A percentile compares a stretch with the other conserved stretches of the same genome.
These are phyloP conservation scores for Trichomalopsis sarcophagae DNA, from an alignment of 1,140 invertebrate genomes.

Conservation along the genomic window DNA sequence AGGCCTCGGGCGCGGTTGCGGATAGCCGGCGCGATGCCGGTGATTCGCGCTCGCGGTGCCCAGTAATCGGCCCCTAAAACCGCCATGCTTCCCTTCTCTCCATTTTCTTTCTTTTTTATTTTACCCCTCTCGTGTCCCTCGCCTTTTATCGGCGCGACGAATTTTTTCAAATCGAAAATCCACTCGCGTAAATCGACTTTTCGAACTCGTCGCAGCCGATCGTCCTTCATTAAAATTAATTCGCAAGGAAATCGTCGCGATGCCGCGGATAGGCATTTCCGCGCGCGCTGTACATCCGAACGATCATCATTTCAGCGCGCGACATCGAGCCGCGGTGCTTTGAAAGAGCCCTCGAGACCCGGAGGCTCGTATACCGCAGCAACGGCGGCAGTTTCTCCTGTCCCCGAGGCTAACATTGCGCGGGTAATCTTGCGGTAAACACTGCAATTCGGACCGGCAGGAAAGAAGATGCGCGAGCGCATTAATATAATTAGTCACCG, in stretches of 20 bases:
- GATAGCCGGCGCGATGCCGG: constrained; percentile 74
- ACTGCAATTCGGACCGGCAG: constrained; percentile 69
- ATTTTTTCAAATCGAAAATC: too few relatives aligned
- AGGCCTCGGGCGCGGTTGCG: constrained; percentile 73
- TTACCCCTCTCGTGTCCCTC: background rate
- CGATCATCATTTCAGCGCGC: background rate
- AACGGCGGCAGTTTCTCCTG: constrained; percentile 9
- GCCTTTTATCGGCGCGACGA: background rate
- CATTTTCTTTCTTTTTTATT: constrained; percentile 56
- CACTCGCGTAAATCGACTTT: too few relatives aligned
- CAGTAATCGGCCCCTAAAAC: constrained; percentile 71
- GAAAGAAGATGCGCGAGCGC: constrained; percentile 66
- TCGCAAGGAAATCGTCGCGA: too few relatives aligned
- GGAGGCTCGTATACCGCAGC: background rate
- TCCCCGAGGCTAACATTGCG: constrained; percentile 39
- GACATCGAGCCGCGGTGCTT: constrained; percentile 20
- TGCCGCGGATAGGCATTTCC: too few relatives aligned
- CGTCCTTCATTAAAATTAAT: too few relatives aligned
- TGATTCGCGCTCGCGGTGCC: constrained; percentile 73
- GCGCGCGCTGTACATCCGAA: background rate
- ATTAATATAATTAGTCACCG: constrained; percentile 77
- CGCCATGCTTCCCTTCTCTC: constrained; percentile 64
- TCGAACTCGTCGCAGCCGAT: background rate
- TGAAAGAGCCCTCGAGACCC: constrained; percentile 38
- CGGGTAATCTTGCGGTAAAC: constrained; percentile 72